Percentiles rank a stretch among this genome's conserved stretches.
Evolutionary conservation across 1,140 invertebrate species (phyloP).

Genomic region (Melanaphis sacchari): DNA sequence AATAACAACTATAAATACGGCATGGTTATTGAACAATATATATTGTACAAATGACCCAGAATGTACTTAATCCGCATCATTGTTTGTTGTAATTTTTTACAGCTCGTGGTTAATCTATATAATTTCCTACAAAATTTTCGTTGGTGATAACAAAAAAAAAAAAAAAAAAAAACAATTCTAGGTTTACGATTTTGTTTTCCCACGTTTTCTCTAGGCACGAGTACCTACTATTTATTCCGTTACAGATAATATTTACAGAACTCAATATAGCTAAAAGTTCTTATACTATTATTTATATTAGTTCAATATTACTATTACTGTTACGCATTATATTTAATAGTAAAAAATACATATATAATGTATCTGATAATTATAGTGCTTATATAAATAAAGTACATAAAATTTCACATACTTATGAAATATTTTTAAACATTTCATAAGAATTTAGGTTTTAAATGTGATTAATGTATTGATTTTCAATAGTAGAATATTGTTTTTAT

Average conservation of each 20-base stretch:
- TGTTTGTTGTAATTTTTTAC: slow-evolving; percentile 7
- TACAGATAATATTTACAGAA: not conserved
- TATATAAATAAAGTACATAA: not conserved
- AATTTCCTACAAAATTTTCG: not conserved
- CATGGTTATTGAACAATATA: slow-evolving; percentile 25
- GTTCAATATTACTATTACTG: not conserved
- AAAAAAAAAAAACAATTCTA: too few relatives aligned
- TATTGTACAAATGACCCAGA: slow-evolving; percentile 34
- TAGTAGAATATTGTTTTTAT: too few relatives aligned
- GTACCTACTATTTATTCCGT: too few relatives aligned
- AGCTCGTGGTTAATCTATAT: not conserved
- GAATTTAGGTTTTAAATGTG: too few relatives aligned
- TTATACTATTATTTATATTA: not conserved
- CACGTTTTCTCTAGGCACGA: not conserved
- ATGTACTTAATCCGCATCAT: not conserved
- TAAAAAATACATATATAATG: not conserved
- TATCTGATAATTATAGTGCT: not conserved
- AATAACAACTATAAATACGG: slow-evolving; percentile 22
- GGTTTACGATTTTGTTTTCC: not conserved
- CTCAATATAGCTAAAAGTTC: not conserved
- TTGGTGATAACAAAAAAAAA: not conserved
- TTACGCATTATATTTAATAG: not conserved
- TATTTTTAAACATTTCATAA: not conserved
- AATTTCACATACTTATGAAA: not conserved
- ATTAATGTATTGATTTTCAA: too few relatives aligned